A percentile compares a stretch with the other conserved stretches of the same genome.
Conservation (phyloP, 2,888 invertebrate species). For the Liopterus haemorrhoidalis region DNA sequence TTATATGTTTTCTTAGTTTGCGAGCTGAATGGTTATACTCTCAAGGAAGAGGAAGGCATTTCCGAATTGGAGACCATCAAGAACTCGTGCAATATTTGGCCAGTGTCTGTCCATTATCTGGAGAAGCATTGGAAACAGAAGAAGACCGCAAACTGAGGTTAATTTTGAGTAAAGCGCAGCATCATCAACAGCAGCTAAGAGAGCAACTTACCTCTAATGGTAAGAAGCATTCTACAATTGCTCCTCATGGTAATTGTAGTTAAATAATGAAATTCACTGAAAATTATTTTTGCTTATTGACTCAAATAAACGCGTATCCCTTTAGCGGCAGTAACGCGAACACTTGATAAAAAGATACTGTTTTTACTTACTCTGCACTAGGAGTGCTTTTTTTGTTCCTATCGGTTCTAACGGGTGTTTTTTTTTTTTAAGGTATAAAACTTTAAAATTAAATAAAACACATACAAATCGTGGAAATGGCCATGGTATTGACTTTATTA, state of each 20-base stretch:
- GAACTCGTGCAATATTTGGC: constrained; percentile 77
- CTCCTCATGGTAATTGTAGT: too few relatives aligned
- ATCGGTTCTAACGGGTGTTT: too few relatives aligned
- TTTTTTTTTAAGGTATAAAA: background rate
- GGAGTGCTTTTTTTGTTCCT: too few relatives aligned
- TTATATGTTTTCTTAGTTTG: constrained; percentile 52
- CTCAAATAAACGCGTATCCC: too few relatives aligned
- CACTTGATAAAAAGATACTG: too few relatives aligned
- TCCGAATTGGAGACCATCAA: constrained; percentile 76
- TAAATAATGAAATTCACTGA: too few relatives aligned
- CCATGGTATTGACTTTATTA: constrained; percentile 37
- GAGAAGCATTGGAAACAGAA: constrained; percentile 73
- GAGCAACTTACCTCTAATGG: constrained; percentile 54
- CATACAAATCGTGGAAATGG: constrained; percentile 29
- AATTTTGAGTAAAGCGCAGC: constrained; percentile 84
- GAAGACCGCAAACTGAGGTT: constrained; percentile 80
- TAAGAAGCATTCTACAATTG: too few relatives aligned
- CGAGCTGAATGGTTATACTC: constrained; percentile 95
- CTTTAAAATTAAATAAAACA: background rate
- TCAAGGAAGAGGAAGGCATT: constrained; percentile 86
- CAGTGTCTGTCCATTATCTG: constrained; percentile 77
- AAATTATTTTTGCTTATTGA: too few relatives aligned
- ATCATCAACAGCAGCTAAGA: constrained; percentile 78
- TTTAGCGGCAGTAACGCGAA: too few relatives aligned
- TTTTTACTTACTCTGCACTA: too few relatives aligned